Evolutionary conservation across 2,113 vertebrate genomes (phyloP).

Genomic region (Hipposideros armiger): DNA sequence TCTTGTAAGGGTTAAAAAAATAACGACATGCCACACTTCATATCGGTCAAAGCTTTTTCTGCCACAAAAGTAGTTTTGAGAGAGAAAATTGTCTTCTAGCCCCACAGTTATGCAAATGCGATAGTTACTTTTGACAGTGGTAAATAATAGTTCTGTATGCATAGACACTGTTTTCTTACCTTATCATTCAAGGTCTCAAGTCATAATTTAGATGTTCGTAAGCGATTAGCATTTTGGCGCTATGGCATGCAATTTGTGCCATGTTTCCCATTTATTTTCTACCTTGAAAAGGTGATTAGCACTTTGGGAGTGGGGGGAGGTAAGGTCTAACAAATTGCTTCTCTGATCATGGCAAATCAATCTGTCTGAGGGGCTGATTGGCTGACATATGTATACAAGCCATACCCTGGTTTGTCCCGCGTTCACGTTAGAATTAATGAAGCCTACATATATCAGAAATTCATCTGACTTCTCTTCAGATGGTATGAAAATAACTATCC

Average conservation of each 20-base stretch:
- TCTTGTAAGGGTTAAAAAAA: slow-evolving; percentile 68
- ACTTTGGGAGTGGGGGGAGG: slow-evolving; percentile 45
- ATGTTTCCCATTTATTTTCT: slow-evolving; percentile 74
- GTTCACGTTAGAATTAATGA: slow-evolving; percentile 12
- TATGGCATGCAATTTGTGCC: slow-evolving; percentile 73
- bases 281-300: slow-evolving; percentile 81
- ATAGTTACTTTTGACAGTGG: slow-evolving; percentile 86
- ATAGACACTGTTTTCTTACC: slow-evolving; percentile 81
- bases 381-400: slow-evolving; percentile 28
- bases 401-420: not conserved
- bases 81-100: slow-evolving; percentile 83
- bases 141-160: slow-evolving; percentile 85
- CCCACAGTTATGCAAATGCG: slow-evolving; percentile 84
- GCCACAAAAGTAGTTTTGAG: slow-evolving; percentile 83
- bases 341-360: slow-evolving; percentile 85
- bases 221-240: slow-evolving; percentile 84
- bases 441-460: slow-evolving; percentile 34
- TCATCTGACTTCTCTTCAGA: slow-evolving; percentile 59
- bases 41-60: slow-evolving; percentile 80
- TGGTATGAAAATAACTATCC: slow-evolving; percentile 56
- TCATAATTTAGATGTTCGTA: slow-evolving; percentile 81
- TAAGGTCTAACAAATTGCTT: slow-evolving; percentile 73
- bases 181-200: slow-evolving; percentile 76
- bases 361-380: slow-evolving; percentile 37
- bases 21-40: slow-evolving; percentile 58